These are phyloP conservation scores for Paedocypris sp. DNA, from an alignment of 2,113 vertebrate genomes.

Conservation along the genomic window DNA sequence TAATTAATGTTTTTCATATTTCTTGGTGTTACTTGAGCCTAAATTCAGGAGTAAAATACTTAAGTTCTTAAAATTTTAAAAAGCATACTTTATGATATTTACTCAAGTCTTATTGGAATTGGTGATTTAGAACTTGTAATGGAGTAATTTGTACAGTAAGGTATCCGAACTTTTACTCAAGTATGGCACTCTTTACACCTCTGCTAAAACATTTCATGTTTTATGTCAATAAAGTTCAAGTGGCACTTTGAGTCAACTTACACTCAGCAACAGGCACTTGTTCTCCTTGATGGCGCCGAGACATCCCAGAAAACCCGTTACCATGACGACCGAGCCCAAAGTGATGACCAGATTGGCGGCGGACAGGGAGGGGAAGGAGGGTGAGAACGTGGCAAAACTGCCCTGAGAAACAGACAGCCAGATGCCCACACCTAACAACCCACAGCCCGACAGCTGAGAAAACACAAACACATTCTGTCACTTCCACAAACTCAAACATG, in stretches of 20 bases:
- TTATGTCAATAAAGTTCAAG: too few species aligned
- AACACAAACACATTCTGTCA: conserved; percentile 29
- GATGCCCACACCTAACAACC: conserved; percentile 87
- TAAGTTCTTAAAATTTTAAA: too few species aligned
- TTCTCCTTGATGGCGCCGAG: conserved; percentile 98
- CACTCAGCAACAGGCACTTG: conserved; percentile 93
- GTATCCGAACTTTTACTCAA: too few species aligned
- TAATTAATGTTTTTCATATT: too few species aligned
- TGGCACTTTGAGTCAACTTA: conserved; percentile 56
- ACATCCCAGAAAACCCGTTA: conserved; percentile 92
- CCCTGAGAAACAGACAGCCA: conserved; percentile 97
- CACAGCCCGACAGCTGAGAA: conserved; percentile 88
- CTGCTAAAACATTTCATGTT: too few species aligned
- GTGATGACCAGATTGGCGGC: conserved; percentile 93
- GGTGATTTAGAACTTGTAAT: too few species aligned
- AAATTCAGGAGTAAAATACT: too few species aligned
- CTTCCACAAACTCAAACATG: background rate
- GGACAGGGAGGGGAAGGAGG: conserved; percentile 87
- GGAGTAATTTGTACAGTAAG: too few species aligned
- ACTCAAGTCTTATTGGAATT: too few species aligned
- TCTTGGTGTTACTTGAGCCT: too few species aligned
- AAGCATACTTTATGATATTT: too few species aligned
- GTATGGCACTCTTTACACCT: too few species aligned
- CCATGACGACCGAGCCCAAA: conserved; percentile 88
- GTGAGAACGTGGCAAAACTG: conserved; percentile 93